phyloP scores from a whole-genome alignment of 2,888 invertebrate species.

The Hirtodrosophila duncani region DNA sequence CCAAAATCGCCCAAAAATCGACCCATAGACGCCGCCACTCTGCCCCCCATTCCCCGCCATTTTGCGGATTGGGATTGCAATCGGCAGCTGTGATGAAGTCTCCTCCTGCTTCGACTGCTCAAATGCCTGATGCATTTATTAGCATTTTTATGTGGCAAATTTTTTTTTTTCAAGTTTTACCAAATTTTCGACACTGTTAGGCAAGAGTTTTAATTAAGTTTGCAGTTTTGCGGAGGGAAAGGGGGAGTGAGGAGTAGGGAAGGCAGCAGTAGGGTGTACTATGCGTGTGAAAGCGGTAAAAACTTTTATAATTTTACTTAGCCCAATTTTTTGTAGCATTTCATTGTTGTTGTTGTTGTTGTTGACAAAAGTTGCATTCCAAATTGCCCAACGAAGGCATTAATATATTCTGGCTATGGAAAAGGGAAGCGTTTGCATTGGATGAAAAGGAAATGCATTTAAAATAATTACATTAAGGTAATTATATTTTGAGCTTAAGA shows the following conservation, averaged over 20 bases:
- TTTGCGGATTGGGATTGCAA: slow-evolving; percentile 18
- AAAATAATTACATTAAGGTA: too few relatives aligned
- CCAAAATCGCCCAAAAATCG: slow-evolving; percentile 59
- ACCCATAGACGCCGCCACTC: background rate
- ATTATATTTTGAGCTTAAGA: too few relatives aligned
- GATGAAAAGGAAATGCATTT: too few relatives aligned
- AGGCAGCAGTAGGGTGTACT: too few relatives aligned
- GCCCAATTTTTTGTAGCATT: slow-evolving; percentile 25
- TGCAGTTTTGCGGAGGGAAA: slow-evolving; percentile 13
- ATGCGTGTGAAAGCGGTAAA: too few relatives aligned
- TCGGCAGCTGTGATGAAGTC: slow-evolving; percentile 4
- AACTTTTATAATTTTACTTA: slow-evolving; percentile 52
- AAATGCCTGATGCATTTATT: slow-evolving; percentile 53
- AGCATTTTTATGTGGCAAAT: slow-evolving; percentile 53
- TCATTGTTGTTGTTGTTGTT: slow-evolving; percentile 9
- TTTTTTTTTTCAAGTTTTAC: slow-evolving; percentile 47
- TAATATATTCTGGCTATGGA: too few relatives aligned
- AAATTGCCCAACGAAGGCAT: slow-evolving; percentile 36
- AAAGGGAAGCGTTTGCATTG: too few relatives aligned
- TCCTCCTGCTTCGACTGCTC: background rate
- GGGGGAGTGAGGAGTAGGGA: background rate
- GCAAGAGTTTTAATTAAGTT: slow-evolving; percentile 60
- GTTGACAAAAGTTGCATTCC: slow-evolving; percentile 26
- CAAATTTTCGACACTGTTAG: slow-evolving; percentile 29
- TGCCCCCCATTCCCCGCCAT: background rate